Percentiles rank a stretch among this genome's conserved stretches.
These are phyloP conservation scores for Anneissia japonica DNA, from an alignment of 35 echinoderm and acorn worm species.

Conservation along the genomic window DNA sequence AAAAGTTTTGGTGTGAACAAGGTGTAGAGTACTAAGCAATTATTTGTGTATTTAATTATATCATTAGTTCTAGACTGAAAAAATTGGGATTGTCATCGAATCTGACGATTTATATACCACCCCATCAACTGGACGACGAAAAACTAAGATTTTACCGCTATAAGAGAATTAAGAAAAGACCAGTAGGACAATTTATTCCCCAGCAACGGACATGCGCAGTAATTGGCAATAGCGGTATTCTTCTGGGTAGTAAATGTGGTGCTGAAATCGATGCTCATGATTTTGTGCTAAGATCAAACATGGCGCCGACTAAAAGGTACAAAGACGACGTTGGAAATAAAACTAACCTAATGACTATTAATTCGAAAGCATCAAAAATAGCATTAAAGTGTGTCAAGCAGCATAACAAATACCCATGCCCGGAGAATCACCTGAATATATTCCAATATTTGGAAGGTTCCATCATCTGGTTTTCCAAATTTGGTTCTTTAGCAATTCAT, in stretches of 20 bases:
- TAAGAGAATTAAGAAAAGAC: too few relatives aligned
- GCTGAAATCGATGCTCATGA: slow-evolving; percentile 45
- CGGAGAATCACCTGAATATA: background rate
- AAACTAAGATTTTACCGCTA: too few relatives aligned
- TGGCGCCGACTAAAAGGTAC: slow-evolving; percentile 5
- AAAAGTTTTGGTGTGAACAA: too few relatives aligned
- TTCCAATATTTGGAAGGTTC: background rate
- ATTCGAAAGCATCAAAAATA: background rate
- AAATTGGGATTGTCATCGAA: too few relatives aligned
- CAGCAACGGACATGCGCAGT: slow-evolving; percentile 27
- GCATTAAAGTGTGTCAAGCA: background rate
- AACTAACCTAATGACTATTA: slow-evolving; percentile 31
- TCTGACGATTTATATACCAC: too few relatives aligned
- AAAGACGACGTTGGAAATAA: slow-evolving; percentile 29
- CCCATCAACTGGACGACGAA: too few relatives aligned
- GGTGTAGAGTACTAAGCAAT: too few relatives aligned
- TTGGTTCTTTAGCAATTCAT: background rate
- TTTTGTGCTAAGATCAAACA: slow-evolving; percentile 38
- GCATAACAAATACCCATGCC: background rate
- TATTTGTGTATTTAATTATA: too few relatives aligned
- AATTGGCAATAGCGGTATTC: slow-evolving; percentile 42
- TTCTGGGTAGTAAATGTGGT: slow-evolving; percentile 41
- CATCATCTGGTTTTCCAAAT: background rate
- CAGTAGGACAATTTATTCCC: too few relatives aligned
- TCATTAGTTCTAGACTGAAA: too few relatives aligned